phyloP scores from a whole-genome alignment of 2,113 vertebrate genomes.

The Raphicerus campestris region DNA sequence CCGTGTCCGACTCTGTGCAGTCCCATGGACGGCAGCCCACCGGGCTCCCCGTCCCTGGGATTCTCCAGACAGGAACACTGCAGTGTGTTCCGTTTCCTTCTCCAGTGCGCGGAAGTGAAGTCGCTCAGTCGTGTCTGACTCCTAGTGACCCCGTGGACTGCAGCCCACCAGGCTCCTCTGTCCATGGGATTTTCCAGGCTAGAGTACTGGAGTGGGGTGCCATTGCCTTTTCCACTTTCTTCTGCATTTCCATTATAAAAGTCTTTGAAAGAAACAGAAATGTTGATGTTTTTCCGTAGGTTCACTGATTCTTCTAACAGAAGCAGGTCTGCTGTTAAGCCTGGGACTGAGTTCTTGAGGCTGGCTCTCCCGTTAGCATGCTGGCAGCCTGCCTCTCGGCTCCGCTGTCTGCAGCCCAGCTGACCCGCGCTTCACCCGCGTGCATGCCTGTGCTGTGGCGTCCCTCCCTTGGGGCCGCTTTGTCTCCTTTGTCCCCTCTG shows the following conservation, averaged over 20 bases:
- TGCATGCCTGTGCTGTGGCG: accelerated
- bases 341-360: not conserved
- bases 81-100: too few relatives aligned
- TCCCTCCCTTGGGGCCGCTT: accelerated
- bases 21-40: too few relatives aligned
- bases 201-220: too few relatives aligned
- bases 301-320: not conserved
- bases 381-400: not conserved
- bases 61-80: too few relatives aligned
- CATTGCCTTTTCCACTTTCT: not conserved
- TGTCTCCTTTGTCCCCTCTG: not conserved
- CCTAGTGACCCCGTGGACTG: too few relatives aligned
- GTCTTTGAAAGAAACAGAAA: not conserved
- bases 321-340: not conserved
- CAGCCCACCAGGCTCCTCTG: too few relatives aligned
- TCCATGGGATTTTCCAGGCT: too few relatives aligned
- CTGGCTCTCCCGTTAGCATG: not conserved
- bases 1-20: too few relatives aligned
- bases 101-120: too few relatives aligned
- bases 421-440: accelerated
- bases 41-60: too few relatives aligned
- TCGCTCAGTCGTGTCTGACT: too few relatives aligned
- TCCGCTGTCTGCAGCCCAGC: not conserved
- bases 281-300: not conserved
- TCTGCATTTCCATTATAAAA: not conserved